Percentiles rank a stretch among this genome's conserved stretches.
phyloP scores from a whole-genome alignment of 2,797 vertebrate species.

The Staurois parvus region DNA sequence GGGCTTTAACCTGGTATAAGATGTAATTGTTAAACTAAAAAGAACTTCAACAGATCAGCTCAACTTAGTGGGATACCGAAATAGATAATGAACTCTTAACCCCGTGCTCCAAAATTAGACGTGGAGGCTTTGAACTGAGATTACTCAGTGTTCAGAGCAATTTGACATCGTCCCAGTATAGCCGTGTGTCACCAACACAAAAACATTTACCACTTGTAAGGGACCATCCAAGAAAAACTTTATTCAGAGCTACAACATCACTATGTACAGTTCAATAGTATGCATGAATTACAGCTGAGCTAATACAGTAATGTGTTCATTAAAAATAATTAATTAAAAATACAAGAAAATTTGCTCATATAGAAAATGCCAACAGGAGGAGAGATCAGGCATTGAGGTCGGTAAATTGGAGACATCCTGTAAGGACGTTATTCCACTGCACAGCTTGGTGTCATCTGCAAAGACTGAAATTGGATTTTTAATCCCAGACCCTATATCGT shows the following conservation, averaged over 20 bases:
- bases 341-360: too few species aligned
- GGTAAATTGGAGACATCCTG: too few species aligned
- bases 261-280: neutral
- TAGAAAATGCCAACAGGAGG: too few species aligned
- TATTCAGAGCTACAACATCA: neutral
- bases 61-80: neutral
- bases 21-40: neutral
- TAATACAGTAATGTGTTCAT: too few species aligned
- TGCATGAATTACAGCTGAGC: too few species aligned
- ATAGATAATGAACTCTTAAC: slow-evolving; percentile 39
- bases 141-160: neutral
- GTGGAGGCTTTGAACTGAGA: neutral
- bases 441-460: too few species aligned
- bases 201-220: neutral
- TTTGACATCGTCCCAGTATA: slow-evolving; percentile 1
- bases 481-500: too few species aligned
- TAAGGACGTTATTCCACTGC: too few species aligned
- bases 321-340: too few species aligned
- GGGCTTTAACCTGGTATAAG: neutral
- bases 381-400: too few species aligned
- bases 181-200: neutral
- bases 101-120: slow-evolving; percentile 32
- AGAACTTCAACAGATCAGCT: neutral
- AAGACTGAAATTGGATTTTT: too few species aligned
- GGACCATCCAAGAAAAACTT: neutral